These are phyloP conservation scores for Semnornis frantzii DNA, from an alignment of 2,113 vertebrate genomes.

Conservation along the genomic window DNA sequence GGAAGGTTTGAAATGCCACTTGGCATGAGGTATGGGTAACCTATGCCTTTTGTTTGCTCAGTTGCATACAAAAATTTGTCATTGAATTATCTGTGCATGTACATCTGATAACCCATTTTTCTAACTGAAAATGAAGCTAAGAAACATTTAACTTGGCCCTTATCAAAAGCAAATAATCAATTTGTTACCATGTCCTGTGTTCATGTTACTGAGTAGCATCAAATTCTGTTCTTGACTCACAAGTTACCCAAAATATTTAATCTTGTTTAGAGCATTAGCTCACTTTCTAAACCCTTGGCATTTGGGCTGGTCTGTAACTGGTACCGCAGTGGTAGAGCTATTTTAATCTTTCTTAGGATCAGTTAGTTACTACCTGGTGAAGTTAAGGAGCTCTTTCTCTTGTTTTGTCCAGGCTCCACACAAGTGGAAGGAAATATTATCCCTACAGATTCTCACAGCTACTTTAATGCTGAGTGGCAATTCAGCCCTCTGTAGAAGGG, in stretches of 20 bases:
- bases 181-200: not conserved
- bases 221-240: slow-evolving; percentile 29
- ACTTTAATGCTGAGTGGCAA: not conserved
- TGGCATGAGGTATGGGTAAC: not conserved
- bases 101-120: not conserved
- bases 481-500: not conserved
- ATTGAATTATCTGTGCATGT: not conserved
- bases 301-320: slow-evolving; percentile 15
- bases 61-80: not conserved
- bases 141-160: not conserved
- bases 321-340: slow-evolving; percentile 19
- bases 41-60: not conserved
- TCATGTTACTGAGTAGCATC: not conserved
- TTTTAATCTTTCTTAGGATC: not conserved
- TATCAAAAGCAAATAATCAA: not conserved
- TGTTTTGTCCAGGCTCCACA: not conserved
- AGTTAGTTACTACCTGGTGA: not conserved
- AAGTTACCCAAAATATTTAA: not conserved
- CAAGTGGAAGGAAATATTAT: not conserved
- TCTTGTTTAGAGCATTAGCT: slow-evolving; percentile 60
- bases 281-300: slow-evolving; percentile 59
- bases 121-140: not conserved
- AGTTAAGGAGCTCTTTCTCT: not conserved
- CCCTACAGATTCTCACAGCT: not conserved
- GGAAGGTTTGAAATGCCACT: not conserved